Evolutionary conservation across 64 coral and sea anemone species (phyloP), one percentile per base, ranked within the genome.

Genomic region (Platygyra sinensis): DNA sequence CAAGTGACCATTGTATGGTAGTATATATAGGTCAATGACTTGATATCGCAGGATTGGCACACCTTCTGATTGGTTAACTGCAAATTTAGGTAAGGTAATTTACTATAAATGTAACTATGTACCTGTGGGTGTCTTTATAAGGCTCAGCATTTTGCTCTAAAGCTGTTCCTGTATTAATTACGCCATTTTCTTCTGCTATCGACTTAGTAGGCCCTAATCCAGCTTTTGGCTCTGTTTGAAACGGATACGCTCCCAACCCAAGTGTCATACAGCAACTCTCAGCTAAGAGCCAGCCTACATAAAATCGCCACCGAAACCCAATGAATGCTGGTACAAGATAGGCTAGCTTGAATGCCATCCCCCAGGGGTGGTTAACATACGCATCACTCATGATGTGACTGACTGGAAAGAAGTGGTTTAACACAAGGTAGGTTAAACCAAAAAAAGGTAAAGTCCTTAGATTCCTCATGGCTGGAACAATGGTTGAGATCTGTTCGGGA

Each of bases 281-380:
- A 20, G 97, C 97, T 32, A 99, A 88, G 51, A 96, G n/a, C 97
- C 97, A 99, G 2, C 97, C 97, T 75, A 99, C 72, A 80, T 99
- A 99, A 76, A 99, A 99, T 36, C 97, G 88, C 91, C 91, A 99
- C 20, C 94, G 83, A 86, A 99, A 99, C 72, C 94, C 94, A 74
- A 86, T 88, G 78, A 99, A 99, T 57, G 94, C 76, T 54, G 97
- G 97, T 52, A 96, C 83, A 72, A 99, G 94, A 60, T 99, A 99
- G 5, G 72, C 90, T 60, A 99, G 71, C 22, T 96, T 91, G 74
- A 93, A 96, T 6, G 76, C 5, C 16, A 95, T 30, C 13, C 97
- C 97, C 97, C 91, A 93, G 6, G 87, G 87, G 84, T 99, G 97
- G 13, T 91, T 90, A 18, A 89, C 55, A 73, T 93, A 96, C n/a